Evolutionary conservation across 2,888 invertebrate species (phyloP), one percentile per base, ranked within the genome.

Genomic region (Copidosoma aretas): DNA sequence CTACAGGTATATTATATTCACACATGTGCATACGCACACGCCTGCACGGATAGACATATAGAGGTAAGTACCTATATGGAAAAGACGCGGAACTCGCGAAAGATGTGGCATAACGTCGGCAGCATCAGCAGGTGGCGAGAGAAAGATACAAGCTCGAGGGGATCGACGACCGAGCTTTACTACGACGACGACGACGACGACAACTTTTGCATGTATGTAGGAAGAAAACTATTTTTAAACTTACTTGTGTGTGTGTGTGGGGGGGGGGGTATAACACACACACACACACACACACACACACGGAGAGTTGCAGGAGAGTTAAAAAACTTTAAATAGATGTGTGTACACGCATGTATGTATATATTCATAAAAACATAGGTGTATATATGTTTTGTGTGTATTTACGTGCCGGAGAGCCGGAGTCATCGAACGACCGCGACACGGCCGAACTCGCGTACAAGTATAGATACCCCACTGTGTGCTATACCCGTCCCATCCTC

Each of bases 91-190:
- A 8, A 32, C 8, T 5, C 32, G 32, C 32, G 32, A 8, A 32
- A 32, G 39, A 25, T 12, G 32, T 25, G n/a, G 57, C 19, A n/a
- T 25, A 22, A 15, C 58, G 12, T 49, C 60, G 60, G 66, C 67
- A 73, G 74, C 60, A 62, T 19, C 62, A 74, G 78, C 78, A 78
- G 77, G 77, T 78, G 77, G 77, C 74, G 74, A 74, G 75, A 56
- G 39, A 56, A 39, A 56, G 32, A 5, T n/a, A 46, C n/a, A 32
- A 59, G 59, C 41, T 46, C 24, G 59, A 46, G 59, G 59, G 59
- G 46, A 22, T 59, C 59, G 59, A 59, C 59, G 59, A 59, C 59
- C 59, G 59, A 21, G 59, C 32, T 32, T 32, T 32, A 32, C 8
- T 5, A 5, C 3, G 4, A 32, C 32, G 32, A 32, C 32, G 32